A percentile compares a stretch with the other conserved stretches of the same genome.
These are phyloP conservation scores for Artemia franciscana DNA, from an alignment of 1,140 invertebrate species.

Conservation along the genomic window DNA sequence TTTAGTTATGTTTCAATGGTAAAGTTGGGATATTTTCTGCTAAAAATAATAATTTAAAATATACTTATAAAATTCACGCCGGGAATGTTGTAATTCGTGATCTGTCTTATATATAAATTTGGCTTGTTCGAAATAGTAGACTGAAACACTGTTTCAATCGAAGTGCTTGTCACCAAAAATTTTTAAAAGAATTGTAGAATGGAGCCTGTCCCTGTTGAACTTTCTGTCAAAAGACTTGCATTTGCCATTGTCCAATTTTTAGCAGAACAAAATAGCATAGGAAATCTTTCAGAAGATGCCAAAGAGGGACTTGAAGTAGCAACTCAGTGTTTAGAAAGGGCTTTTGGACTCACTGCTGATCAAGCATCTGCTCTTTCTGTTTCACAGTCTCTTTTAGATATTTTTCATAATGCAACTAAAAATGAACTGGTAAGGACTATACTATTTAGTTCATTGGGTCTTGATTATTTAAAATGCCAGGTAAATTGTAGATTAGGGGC, in stretches of 20 bases:
- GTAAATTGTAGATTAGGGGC: too few relatives aligned
- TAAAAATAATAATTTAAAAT: too few relatives aligned
- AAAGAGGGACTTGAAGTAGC: slow-evolving; percentile 58
- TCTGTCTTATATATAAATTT: too few relatives aligned
- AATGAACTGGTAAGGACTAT: slow-evolving; percentile 8
- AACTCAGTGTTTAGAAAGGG: slow-evolving; percentile 59
- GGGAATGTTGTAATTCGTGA: too few relatives aligned
- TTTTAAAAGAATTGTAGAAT: background rate
- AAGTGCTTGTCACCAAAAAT: too few relatives aligned
- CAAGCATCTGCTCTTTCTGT: slow-evolving; percentile 16
- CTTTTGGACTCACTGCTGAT: slow-evolving; percentile 32
- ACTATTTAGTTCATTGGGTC: too few relatives aligned
- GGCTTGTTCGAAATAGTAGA: too few relatives aligned
- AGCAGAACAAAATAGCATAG: slow-evolving; percentile 18
- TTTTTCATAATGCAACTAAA: slow-evolving; percentile 15
- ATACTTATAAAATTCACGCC: too few relatives aligned
- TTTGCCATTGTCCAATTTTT: slow-evolving; percentile 22
- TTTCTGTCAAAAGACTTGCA: slow-evolving; percentile 18
- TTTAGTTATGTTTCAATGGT: too few relatives aligned
- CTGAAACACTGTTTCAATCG: too few relatives aligned
- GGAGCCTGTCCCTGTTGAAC: background rate
- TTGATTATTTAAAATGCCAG: too few relatives aligned
- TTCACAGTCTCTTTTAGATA: slow-evolving; percentile 13
- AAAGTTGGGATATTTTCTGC: too few relatives aligned
- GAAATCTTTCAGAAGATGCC: slow-evolving; percentile 28